These are phyloP conservation scores for Poicephalus gulielmi DNA, from an alignment of 2,113 vertebrate species.

Conservation along the genomic window DNA sequence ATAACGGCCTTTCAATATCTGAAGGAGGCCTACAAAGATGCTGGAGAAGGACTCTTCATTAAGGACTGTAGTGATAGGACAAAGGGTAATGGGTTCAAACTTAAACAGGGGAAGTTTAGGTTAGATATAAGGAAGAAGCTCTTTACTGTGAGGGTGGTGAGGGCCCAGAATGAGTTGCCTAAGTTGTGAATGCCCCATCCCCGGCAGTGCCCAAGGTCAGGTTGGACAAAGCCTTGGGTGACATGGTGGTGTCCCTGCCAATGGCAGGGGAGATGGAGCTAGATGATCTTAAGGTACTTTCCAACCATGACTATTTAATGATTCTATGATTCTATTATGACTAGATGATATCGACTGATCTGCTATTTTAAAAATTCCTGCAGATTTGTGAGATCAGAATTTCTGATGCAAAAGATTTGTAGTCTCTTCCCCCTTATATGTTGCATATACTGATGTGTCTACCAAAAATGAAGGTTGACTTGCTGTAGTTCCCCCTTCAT, in stretches of 20 bases:
- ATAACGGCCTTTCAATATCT: neutral
- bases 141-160: neutral
- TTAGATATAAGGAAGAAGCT: neutral
- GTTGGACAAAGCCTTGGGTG: neutral
- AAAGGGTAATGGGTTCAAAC: neutral
- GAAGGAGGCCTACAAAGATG: neutral
- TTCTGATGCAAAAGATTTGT: neutral
- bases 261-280: neutral
- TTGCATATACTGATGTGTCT: neutral
- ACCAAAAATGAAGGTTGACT: neutral
- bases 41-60: neutral
- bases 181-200: neutral
- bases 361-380: neutral
- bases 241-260: neutral
- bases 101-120: neutral
- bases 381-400: neutral
- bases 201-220: neutral
- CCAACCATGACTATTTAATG: neutral
- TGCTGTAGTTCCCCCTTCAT: neutral
- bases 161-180: neutral
- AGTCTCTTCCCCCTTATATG: neutral
- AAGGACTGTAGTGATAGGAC: neutral
- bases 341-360: neutral
- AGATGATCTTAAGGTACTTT: neutral
- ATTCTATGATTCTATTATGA: neutral